Conservation (phyloP, 1,140 invertebrate genomes). For the Cotesia chilonis region DNA sequence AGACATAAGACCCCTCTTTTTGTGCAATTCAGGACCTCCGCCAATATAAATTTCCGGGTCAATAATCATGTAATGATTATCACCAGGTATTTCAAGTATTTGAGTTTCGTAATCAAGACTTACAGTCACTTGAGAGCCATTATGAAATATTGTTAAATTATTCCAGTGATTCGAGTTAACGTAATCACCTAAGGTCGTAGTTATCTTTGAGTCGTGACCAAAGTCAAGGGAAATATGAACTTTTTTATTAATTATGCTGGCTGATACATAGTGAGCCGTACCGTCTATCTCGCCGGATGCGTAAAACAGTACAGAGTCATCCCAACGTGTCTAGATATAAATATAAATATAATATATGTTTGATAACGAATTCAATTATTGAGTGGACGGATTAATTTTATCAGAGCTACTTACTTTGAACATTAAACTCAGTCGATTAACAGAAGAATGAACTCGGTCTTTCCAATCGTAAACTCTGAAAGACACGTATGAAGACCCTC, state of each 20-base stretch:
- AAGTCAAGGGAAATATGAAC: constrained; percentile 85
- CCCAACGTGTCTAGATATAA: constrained; percentile 75
- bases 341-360: not conserved
- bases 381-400: constrained; percentile 1
- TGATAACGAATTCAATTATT: too few species aligned
- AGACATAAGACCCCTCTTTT: constrained; percentile 77
- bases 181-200: constrained; percentile 73
- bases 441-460: constrained; percentile 86
- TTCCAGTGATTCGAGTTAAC: constrained; percentile 85
- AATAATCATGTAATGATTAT: constrained; percentile 82
- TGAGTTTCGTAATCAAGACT: constrained; percentile 77
- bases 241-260: constrained; percentile 80
- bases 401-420: constrained; percentile 75
- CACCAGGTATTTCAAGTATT: constrained; percentile 75
- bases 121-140: constrained; percentile 75
- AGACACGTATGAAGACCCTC: constrained; percentile 91
- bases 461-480: constrained; percentile 93
- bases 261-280: constrained; percentile 82
- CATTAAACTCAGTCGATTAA: constrained; percentile 84
- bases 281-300: constrained; percentile 84
- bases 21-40: constrained; percentile 80
- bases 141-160: constrained; percentile 86
- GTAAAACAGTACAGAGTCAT: constrained; percentile 87
- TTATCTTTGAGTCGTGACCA: constrained; percentile 76
- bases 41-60: constrained; percentile 94